A percentile compares a stretch with the other conserved stretches of the same genome.
phyloP scores from a whole-genome alignment of 2,888 invertebrate species.

The Lasioglossum morio region DNA sequence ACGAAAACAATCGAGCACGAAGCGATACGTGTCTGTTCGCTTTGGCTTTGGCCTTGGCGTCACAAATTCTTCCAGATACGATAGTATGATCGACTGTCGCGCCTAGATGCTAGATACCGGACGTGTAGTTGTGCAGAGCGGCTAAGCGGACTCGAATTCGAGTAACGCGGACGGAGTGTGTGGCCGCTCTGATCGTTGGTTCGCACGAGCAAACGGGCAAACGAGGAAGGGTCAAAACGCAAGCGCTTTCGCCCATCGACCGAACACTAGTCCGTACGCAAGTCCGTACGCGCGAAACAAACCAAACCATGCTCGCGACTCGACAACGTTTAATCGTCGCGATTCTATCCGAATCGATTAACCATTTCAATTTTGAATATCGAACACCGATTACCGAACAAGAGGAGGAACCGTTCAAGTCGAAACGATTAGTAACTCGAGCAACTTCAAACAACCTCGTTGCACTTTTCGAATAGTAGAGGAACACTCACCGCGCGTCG shows the following conservation, averaged over 20 bases:
- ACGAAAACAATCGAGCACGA: neutral
- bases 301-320: neutral
- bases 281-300: neutral
- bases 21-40: neutral
- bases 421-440: neutral
- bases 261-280: neutral
- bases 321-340: neutral
- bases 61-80: neutral
- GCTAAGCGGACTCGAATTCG: neutral
- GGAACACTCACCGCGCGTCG: constrained; percentile 91
- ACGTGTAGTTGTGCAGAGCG: neutral
- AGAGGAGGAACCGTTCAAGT: neutral
- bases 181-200: constrained; percentile 11
- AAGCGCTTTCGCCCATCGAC: constrained; percentile 25
- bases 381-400: neutral
- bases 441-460: neutral
- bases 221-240: constrained; percentile 12
- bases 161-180: constrained; percentile 8
- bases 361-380: no score
- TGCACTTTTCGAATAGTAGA: neutral
- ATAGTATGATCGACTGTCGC: neutral
- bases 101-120: neutral
- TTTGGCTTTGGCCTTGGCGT: neutral
- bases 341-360: neutral
- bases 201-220: neutral